Conservation (phyloP, 2,113 vertebrate species). For the Syrmaticus mikado region DNA sequence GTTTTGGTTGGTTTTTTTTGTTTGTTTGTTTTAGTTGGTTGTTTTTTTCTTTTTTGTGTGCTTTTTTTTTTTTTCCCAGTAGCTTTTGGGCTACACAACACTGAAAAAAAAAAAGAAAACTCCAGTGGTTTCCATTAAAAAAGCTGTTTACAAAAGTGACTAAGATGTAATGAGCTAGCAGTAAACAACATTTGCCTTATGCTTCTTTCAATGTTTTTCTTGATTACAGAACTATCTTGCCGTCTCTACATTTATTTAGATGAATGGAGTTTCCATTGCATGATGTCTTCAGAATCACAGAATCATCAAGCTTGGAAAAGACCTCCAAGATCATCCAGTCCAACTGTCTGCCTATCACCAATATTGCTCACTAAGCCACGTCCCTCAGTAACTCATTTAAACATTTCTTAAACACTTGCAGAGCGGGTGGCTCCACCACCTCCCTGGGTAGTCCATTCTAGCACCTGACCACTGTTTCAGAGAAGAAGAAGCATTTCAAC, state of each 20-base stretch:
- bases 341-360: too few species aligned
- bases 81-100: neutral
- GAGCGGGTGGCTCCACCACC: too few species aligned
- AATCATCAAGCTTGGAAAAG: too few species aligned
- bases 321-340: too few species aligned
- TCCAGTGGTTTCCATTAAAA: neutral
- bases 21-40: neutral
- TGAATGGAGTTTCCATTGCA: neutral
- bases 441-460: too few species aligned
- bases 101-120: neutral
- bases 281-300: neutral
- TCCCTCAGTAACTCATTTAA: too few species aligned
- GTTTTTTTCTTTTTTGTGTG: neutral
- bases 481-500: too few species aligned
- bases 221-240: neutral
- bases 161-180: neutral
- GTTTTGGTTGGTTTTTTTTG: neutral
- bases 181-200: neutral
- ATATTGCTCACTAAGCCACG: too few species aligned
- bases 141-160: neutral
- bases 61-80: neutral
- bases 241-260: neutral
- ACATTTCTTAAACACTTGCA: too few species aligned
- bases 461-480: too few species aligned
- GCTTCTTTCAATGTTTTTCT: neutral